Evolutionary conservation across 2,888 invertebrate genomes (phyloP), one percentile per base, ranked within the genome.

Genomic region (Neoaliturus tenellus): DNA sequence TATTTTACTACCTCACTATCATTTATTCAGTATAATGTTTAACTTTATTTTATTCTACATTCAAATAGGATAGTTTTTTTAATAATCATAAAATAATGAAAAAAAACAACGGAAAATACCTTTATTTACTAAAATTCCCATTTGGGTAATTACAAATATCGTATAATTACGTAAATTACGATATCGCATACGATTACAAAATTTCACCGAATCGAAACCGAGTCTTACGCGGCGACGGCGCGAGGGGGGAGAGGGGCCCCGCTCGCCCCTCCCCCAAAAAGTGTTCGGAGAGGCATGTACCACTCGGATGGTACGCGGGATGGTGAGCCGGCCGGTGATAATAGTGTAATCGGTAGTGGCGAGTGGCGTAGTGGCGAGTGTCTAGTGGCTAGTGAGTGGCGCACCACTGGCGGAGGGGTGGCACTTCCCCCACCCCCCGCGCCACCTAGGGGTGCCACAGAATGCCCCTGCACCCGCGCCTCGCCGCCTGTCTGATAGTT

Each of bases 401-500:
- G 28, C 25, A 28, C 23, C 20, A 5, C 17, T 31, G 31, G 67
- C 2, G 35, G 39, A 31, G 10, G 69, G 33, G 44, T 44, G 48
- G 41, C 1, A 8, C 39, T 39, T 6, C 23, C 41, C 10, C 20
- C 44, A 44, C 75, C 10, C 75, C 75, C 35, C 71, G 5, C 41
- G 20, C 31, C n/a, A 14, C n/a, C 39, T 39, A 39, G 39, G 71
- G 75, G 25, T 20, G 44, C 28, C 41, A 41, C 75, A 75, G 75
- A 75, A 75, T 75, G 75, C 75, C 44, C 75, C 48, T 14, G 3
- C 39, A 39, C 28, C 41, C 75, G 35, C n/a, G 28, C 25, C 44
- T 41, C 4, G 14, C 75, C 17, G 75, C 48, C 35, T 44, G 41
- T 17, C 48, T 75, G 25, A 44, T 75, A 23, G 28, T n/a, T 20